phyloP scores from a whole-genome alignment of 2,888 invertebrate genomes.

The Pseudolycoriella hygida region DNA sequence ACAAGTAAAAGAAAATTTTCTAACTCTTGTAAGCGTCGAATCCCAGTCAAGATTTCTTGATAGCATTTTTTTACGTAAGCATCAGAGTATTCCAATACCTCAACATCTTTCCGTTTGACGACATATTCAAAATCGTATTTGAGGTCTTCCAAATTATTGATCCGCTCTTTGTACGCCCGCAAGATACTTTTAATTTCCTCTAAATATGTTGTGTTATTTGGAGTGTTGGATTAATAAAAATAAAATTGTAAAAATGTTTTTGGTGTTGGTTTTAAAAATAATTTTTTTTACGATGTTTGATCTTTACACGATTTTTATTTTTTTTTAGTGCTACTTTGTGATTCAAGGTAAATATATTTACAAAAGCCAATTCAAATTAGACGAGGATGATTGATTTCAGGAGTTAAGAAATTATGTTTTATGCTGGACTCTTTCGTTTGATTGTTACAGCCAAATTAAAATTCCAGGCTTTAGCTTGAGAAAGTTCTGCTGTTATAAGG shows the following conservation, averaged over 20 bases:
- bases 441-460: too few relatives aligned
- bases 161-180: slow-evolving; percentile 25
- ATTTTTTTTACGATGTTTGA: background rate
- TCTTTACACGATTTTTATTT: too few relatives aligned
- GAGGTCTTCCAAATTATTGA: slow-evolving; percentile 31
- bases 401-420: too few relatives aligned
- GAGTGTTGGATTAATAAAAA: background rate
- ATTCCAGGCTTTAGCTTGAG: too few relatives aligned
- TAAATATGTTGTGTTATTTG: background rate
- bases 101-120: slow-evolving; percentile 96
- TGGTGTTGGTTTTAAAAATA: background rate
- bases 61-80: too few relatives aligned
- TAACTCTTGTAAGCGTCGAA: background rate
- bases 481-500: too few relatives aligned
- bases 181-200: slow-evolving; percentile 12
- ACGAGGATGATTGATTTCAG: too few relatives aligned
- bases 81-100: slow-evolving; percentile 45
- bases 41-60: too few relatives aligned
- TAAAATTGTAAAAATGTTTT: background rate
- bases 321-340: too few relatives aligned
- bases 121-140: slow-evolving; percentile 98
- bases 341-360: too few relatives aligned
- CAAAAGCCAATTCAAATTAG: too few relatives aligned
- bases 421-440: too few relatives aligned
- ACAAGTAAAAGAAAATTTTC: background rate